These are phyloP conservation scores for Trichomycterus rosablanca DNA, from an alignment of 2,113 vertebrate genomes.

Conservation along the genomic window DNA sequence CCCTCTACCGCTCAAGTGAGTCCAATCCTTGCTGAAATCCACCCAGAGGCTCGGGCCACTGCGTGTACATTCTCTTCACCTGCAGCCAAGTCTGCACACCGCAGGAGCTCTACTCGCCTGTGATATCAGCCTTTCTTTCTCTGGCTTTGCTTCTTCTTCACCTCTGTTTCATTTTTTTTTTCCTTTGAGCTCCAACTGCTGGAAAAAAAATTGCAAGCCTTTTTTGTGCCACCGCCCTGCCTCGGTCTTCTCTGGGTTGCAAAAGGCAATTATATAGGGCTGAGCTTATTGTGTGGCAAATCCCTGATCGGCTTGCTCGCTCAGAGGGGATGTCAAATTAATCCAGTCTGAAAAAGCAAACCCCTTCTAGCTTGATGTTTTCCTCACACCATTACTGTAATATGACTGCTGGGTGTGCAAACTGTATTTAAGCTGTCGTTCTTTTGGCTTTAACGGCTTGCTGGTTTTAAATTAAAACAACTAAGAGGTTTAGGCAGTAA, in stretches of 20 bases:
- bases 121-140: slow-evolving; percentile 28
- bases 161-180: slow-evolving; percentile 12
- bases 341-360: slow-evolving; percentile 53
- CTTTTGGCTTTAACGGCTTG: slow-evolving; percentile 46
- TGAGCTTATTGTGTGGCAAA: slow-evolving; percentile 55
- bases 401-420: slow-evolving; percentile 39
- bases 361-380: slow-evolving; percentile 35
- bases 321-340: slow-evolving; percentile 50
- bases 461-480: slow-evolving; percentile 37
- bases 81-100: slow-evolving; percentile 34
- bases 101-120: slow-evolving; percentile 22
- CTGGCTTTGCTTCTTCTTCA: slow-evolving; percentile 2
- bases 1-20: slow-evolving; percentile 60
- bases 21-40: slow-evolving; percentile 58
- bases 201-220: slow-evolving; percentile 27
- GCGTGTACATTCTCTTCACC: slow-evolving; percentile 33
- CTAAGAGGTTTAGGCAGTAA: background rate
- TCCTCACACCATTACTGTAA: slow-evolving; percentile 42
- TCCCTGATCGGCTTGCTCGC: slow-evolving; percentile 53
- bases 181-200: slow-evolving; percentile 13
- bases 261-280: slow-evolving; percentile 51
- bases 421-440: slow-evolving; percentile 30
- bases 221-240: slow-evolving; percentile 25
- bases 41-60: slow-evolving; percentile 49
- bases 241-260: slow-evolving; percentile 27